A percentile compares a stretch with the other conserved stretches of the same genome.
Evolutionary conservation across 2,113 vertebrate species (phyloP).

Genomic region (Gymnogyps californianus): DNA sequence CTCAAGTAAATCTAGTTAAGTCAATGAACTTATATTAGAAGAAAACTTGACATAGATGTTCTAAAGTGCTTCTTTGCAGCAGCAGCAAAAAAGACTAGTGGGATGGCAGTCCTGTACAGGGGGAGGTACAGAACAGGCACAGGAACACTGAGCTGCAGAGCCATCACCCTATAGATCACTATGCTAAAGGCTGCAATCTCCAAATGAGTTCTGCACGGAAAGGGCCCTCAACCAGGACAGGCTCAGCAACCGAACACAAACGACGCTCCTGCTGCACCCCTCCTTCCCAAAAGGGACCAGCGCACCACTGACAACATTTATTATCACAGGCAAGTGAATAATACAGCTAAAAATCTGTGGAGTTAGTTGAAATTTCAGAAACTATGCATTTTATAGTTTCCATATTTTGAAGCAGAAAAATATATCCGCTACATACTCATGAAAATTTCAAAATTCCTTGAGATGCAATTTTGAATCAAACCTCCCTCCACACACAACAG

Average conservation of each 20-base stretch:
- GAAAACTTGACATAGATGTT: not conserved
- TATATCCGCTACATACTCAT: not conserved
- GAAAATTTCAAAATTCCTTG: not conserved
- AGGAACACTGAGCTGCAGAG: not conserved
- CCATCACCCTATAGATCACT: rapidly evolving
- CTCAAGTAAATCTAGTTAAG: not conserved
- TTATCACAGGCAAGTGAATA: not conserved
- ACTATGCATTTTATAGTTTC: not conserved
- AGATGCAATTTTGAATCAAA: not conserved
- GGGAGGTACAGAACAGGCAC: not conserved
- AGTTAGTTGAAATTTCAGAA: not conserved
- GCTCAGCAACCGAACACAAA: not conserved
- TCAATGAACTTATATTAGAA: not conserved
- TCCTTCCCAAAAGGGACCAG: not conserved
- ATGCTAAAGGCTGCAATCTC: not conserved
- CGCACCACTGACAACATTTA: not conserved
- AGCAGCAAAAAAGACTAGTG: not conserved
- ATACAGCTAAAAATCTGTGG: not conserved
- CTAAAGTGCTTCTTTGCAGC: not conserved
- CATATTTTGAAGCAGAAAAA: not conserved
- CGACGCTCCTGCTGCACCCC: rapidly evolving
- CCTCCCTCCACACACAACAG: not conserved
- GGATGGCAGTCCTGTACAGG: not conserved
- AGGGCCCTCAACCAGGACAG: not conserved
- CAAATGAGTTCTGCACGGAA: not conserved